Evolutionary conservation across 1,140 invertebrate genomes (phyloP), one percentile per base, ranked within the genome.

Genomic region (Hyles vespertilio): DNA sequence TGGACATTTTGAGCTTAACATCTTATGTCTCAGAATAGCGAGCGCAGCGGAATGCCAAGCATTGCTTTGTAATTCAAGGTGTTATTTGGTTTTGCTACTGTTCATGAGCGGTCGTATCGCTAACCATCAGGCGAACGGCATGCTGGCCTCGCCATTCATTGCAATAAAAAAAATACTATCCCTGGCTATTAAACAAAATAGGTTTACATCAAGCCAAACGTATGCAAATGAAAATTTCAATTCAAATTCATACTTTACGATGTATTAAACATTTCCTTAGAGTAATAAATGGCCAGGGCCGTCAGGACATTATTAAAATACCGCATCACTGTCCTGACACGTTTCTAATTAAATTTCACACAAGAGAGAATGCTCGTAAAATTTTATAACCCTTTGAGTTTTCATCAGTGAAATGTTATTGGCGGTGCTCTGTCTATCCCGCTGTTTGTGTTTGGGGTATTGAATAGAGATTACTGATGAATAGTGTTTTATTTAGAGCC

Each of bases 331-430:
- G 65, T 69, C 65, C 63, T 70, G 73, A 73, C 77, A 73, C 64
- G 67, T 72, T 63, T 53, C 70, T 79, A 82, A 82, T 82, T 82
- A 82, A 80, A 82, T 82, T 80, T 80, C 74, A 70, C 70, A 76
- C 69, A 66, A 69, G 76, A 72, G 67, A 72, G 57, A 56, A 49
- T 56, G 70, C 54, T 74, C 73, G 74, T 82, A 77, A 83, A 83
- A 75, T 80, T 79, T 76, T 79, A 80, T 56, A 70, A 70, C 74
- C 74, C 71, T 75, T 72, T 61, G 58, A 79, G 68, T 79, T 76
- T 78, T 74, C 74, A 75, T 75, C 67, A 58, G 51, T 11, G 67
- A 33, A 55, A 44, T 54, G 58, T 75, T 75, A 71, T 67, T 57
- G 66, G 53, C 40, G 22, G 11, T 70, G 22, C 22, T 22, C 22